Conservation (phyloP, 2,797 vertebrate genomes). For the Argentina silus region DNA sequence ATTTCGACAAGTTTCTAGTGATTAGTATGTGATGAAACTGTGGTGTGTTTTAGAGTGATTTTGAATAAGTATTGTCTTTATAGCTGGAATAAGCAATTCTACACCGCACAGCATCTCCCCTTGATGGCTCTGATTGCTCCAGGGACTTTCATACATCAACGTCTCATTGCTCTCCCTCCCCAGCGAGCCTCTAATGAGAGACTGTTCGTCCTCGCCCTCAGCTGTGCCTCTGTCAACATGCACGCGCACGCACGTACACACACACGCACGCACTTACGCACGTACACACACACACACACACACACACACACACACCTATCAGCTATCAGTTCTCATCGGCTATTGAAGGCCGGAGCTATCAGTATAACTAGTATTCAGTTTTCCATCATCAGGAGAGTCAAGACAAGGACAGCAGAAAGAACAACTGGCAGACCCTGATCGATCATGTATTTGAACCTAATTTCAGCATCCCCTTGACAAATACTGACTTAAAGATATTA, state of each 20-base stretch:
- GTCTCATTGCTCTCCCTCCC: neutral
- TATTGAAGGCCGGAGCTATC: too few species aligned
- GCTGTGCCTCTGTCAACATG: neutral
- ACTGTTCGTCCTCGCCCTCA: neutral
- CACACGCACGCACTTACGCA: neutral
- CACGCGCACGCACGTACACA: conserved; percentile 2
- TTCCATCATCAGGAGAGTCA: neutral
- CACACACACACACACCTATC: neutral
- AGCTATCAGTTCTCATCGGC: too few species aligned
- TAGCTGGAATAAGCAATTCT: neutral
- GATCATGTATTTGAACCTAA: neutral
- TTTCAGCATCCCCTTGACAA: neutral
- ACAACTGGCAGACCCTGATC: neutral
- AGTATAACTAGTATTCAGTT: too few species aligned
- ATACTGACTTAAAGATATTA: neutral
- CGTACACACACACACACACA: conserved; percentile 7
- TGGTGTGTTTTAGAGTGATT: too few species aligned
- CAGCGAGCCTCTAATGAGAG: neutral
- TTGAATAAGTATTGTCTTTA: neutral
- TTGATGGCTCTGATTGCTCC: neutral
- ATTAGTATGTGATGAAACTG: too few species aligned
- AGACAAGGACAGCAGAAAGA: neutral
- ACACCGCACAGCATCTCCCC: neutral
- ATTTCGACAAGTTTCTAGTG: neutral
- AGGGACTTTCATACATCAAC: neutral